phyloP scores from a whole-genome alignment of 2,888 invertebrate genomes.

The Eilema sororculum region DNA sequence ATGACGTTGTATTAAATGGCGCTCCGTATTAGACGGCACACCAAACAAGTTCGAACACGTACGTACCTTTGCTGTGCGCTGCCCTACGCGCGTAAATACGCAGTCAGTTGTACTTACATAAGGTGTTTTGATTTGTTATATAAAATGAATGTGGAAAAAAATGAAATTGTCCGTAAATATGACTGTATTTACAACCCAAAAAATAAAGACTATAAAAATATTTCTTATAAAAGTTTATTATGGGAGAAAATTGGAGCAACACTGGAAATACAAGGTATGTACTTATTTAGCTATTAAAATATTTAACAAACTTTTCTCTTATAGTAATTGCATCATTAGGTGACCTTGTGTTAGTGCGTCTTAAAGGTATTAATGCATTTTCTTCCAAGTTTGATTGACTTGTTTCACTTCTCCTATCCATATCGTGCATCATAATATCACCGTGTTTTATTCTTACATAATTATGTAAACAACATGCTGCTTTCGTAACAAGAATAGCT shows the following conservation, averaged over 20 bases:
- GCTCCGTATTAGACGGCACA: no score
- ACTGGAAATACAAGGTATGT: background rate
- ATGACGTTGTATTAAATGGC: no score
- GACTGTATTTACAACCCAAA: slow-evolving; percentile 9
- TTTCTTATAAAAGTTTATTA: slow-evolving; percentile 8
- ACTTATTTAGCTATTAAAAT: no score
- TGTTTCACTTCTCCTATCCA: no score
- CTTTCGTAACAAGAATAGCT: background rate
- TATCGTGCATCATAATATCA: no score
- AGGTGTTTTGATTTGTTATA: no score
- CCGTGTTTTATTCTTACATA: no score
- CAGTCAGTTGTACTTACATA: no score
- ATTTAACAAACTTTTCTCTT: background rate
- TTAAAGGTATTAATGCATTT: slow-evolving; percentile 4
- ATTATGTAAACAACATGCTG: background rate
- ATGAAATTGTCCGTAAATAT: background rate
- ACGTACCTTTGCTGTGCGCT: no score
- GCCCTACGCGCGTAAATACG: no score
- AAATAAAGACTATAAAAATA: slow-evolving; percentile 6
- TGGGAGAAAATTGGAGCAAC: slow-evolving; percentile 8
- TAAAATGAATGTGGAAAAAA: no score
- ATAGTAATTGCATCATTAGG: background rate
- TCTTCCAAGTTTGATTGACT: slow-evolving; percentile 6
- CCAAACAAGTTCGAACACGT: no score
- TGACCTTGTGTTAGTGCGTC: background rate